Percentiles rank a stretch among this genome's conserved stretches.
These are phyloP conservation scores for Drosophila niveifrons DNA, from an alignment of 2,888 invertebrate species.

Conservation along the genomic window DNA sequence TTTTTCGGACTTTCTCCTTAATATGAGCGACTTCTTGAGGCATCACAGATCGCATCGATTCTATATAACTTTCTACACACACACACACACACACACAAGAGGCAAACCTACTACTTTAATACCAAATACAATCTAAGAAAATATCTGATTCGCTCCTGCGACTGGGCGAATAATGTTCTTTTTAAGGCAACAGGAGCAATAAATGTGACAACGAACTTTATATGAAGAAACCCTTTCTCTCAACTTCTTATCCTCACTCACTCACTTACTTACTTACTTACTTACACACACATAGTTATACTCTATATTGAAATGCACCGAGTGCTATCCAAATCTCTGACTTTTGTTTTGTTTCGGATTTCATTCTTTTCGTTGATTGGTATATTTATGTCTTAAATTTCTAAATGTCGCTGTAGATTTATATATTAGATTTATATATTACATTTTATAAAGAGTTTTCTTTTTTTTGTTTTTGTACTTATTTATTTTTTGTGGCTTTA, in stretches of 20 bases:
- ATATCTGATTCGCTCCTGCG: constrained; percentile 25
- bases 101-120: neutral
- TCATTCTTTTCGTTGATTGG: neutral
- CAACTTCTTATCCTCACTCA: constrained; percentile 10
- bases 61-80: constrained; percentile 25
- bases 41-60: constrained; percentile 12
- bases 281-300: constrained; percentile 1
- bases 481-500: neutral
- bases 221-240: neutral
- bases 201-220: constrained; percentile 34
- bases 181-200: constrained; percentile 35
- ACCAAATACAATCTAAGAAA: constrained; percentile 4
- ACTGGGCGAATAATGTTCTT: constrained; percentile 27
- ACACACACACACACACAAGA: constrained; percentile 33
- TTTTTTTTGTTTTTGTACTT: neutral
- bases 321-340: constrained; percentile 34
- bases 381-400: constrained; percentile 15
- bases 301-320: constrained; percentile 5
- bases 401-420: constrained; percentile 23
- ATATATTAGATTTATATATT: constrained; percentile 21
- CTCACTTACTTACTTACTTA: too few relatives aligned
- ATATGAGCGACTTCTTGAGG: constrained; percentile 25
- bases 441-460: constrained; percentile 7
- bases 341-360: constrained; percentile 15
- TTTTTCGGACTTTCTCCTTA: constrained; percentile 27